phyloP scores from a whole-genome alignment of 1,140 invertebrate species.

The Drosophila repleta region DNA sequence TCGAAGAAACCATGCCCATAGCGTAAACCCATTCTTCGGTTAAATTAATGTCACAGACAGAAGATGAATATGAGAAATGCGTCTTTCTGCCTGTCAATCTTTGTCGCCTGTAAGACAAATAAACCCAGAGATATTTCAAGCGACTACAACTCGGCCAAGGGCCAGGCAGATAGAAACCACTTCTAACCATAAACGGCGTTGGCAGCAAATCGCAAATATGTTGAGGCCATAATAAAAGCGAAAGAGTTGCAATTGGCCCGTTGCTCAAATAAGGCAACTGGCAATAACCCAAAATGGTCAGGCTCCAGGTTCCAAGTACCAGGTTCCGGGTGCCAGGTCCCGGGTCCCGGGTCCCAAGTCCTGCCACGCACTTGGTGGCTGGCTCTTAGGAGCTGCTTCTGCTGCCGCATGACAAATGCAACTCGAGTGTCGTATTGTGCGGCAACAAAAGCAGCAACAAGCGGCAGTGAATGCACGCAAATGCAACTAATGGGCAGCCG shows the following conservation, averaged over 20 bases:
- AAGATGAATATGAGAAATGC: not conserved
- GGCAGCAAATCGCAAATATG: conserved; percentile 35
- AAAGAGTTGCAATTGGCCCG: conserved; percentile 43
- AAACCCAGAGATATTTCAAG: conserved; percentile 3
- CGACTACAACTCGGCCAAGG: conserved; percentile 11
- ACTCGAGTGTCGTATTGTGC: conserved; percentile 80
- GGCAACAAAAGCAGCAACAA: conserved; percentile 53
- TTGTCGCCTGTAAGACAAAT: not conserved
- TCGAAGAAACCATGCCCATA: too few species aligned
- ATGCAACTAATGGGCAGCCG: conserved; percentile 65
- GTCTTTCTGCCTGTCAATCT: conserved; percentile 21
- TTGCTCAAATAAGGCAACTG: conserved; percentile 67
- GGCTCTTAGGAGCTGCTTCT: conserved; percentile 55
- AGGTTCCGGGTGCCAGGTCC: too few species aligned
- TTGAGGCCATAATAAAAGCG: conserved; percentile 62
- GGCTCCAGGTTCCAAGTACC: conserved; percentile 9
- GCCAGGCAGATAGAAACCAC: conserved; percentile 10
- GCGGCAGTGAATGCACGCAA: conserved; percentile 47
- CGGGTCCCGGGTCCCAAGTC: not conserved
- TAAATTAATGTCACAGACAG: too few species aligned
- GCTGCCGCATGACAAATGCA: conserved; percentile 70
- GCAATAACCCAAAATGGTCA: conserved; percentile 72
- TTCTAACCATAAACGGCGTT: conserved; percentile 71
- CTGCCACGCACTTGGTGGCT: conserved; percentile 28
- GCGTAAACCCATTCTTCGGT: too few species aligned